phyloP scores from a whole-genome alignment of 2,888 invertebrate genomes.

The Epinotia nisella region DNA sequence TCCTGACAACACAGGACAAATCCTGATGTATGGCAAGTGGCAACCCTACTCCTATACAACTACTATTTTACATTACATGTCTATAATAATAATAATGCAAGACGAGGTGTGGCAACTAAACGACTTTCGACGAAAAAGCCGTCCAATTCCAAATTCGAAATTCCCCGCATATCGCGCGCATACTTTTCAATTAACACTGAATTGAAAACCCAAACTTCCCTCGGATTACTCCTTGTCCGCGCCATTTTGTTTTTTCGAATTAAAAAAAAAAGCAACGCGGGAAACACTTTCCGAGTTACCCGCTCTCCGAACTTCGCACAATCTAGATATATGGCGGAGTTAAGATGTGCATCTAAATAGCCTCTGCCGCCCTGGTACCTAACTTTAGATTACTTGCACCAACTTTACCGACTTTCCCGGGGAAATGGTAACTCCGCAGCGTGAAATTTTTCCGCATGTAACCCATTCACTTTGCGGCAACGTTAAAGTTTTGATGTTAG shows the following conservation, averaged over 20 bases:
- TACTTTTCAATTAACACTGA: conserved; percentile 43
- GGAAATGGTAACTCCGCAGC: conserved; percentile 63
- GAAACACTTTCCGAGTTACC: conserved; percentile 66
- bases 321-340: conserved; percentile 83
- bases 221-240: conserved; percentile 30
- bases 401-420: conserved; percentile 73
- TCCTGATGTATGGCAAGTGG: no score
- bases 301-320: conserved; percentile 63
- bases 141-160: conserved; percentile 21
- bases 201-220: conserved; percentile 28
- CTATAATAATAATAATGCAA: not conserved
- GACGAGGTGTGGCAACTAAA: not conserved
- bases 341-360: conserved; percentile 85
- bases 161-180: conserved; percentile 30
- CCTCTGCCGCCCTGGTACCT: conserved; percentile 80
- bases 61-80: conserved; percentile 1
- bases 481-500: conserved; percentile 68
- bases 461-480: conserved; percentile 75
- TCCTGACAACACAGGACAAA: no score
- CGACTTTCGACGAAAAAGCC: not conserved
- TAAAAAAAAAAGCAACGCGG: conserved; percentile 51
- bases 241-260: conserved; percentile 36
- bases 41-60: no score
- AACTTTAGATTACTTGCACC: conserved; percentile 85
- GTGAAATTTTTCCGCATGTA: conserved; percentile 70